Evolutionary conservation across 1,140 invertebrate species (phyloP).

Genomic region (Papilio dardanus): DNA sequence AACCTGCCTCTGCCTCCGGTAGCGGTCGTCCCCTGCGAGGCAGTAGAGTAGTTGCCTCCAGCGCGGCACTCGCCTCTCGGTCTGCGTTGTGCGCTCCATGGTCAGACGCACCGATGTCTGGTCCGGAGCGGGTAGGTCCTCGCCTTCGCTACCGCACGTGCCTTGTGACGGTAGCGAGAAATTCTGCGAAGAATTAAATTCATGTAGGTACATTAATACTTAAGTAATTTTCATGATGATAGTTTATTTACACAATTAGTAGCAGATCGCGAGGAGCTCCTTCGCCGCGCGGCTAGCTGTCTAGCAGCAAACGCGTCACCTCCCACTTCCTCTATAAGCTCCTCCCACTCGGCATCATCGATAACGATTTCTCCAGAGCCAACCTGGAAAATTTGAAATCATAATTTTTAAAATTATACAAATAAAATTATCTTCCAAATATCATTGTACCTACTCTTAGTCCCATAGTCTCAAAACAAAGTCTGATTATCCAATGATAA

Average conservation of each 20-base stretch:
- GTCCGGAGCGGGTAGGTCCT: conserved; percentile 48
- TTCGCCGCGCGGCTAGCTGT: conserved; percentile 74
- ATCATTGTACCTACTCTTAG: not conserved
- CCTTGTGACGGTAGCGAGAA: conserved; percentile 59
- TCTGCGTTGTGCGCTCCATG: conserved; percentile 92
- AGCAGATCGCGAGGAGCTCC: conserved; percentile 67
- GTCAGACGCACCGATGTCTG: conserved; percentile 84
- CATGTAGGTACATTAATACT: no score
- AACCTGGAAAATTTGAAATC: conserved; percentile 82
- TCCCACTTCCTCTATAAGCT: conserved; percentile 82
- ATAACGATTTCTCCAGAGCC: conserved; percentile 91
- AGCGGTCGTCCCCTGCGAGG: conserved; percentile 90
- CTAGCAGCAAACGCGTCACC: conserved; percentile 78
- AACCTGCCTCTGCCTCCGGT: conserved; percentile 88
- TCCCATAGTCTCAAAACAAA: no score
- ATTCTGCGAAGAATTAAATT: conserved; percentile 52
- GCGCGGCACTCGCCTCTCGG: conserved; percentile 87
- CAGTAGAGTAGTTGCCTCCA: conserved; percentile 92
- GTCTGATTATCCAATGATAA: no score
- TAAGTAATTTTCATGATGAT: no score
- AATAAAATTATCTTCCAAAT: not conserved
- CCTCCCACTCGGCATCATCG: conserved; percentile 91
- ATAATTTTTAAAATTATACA: not conserved
- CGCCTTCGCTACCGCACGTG: conserved; percentile 43
- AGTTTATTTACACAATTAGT: conserved; percentile 63